Conservation (phyloP, 1,140 invertebrate genomes). For the Dendrolimus kikuchii region DNA sequence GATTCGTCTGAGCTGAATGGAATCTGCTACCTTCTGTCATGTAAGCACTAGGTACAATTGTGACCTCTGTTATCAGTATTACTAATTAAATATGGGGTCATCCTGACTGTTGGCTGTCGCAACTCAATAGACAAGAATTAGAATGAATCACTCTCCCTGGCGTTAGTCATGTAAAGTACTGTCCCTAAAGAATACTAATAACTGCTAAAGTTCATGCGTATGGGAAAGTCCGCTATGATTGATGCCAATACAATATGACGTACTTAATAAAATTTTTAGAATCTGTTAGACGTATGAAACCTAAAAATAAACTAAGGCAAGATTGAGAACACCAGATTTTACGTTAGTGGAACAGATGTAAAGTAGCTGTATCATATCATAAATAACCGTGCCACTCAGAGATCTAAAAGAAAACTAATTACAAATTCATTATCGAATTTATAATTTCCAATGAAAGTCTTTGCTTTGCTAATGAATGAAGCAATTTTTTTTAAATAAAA, state of each 20-base stretch:
- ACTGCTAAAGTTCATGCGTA: neutral
- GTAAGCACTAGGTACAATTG: constrained; percentile 8
- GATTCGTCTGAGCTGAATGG: constrained; percentile 32
- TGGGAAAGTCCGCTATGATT: neutral
- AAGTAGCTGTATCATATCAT: no score
- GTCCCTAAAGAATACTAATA: neutral
- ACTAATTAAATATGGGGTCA: neutral
- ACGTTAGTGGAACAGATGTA: no score
- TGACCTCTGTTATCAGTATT: constrained; percentile 53
- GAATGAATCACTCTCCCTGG: constrained; percentile 4
- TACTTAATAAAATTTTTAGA: neutral
- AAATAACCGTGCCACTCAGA: no score
- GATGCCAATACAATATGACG: constrained; percentile 1
- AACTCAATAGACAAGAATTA: constrained; percentile 1
- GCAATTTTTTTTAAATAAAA: no score
- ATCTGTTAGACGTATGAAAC: neutral
- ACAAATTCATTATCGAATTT: no score
- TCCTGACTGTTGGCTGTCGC: constrained; percentile 3
- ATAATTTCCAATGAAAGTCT: no score
- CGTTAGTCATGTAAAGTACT: constrained; percentile 1
- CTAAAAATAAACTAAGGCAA: no score
- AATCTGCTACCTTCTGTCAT: constrained; percentile 17
- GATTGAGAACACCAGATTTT: no score
- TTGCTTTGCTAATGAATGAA: no score
- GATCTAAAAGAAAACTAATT: no score